phyloP scores from a whole-genome alignment of 2,797 vertebrate genomes.

The Sebastes iracundus region DNA sequence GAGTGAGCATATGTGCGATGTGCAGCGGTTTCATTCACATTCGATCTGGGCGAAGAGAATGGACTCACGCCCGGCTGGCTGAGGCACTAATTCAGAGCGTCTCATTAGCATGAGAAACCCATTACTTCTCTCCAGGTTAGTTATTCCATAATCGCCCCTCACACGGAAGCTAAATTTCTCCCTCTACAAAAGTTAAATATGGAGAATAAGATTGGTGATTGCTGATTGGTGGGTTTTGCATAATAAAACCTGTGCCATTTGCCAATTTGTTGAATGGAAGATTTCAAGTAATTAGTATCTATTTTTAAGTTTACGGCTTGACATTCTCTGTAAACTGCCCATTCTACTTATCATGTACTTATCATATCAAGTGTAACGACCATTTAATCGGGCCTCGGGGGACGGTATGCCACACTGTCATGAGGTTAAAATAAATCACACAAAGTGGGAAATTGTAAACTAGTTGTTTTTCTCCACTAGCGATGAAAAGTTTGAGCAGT shows the following conservation, averaged over 20 bases:
- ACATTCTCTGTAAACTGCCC: constrained; percentile 40
- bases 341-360: constrained; percentile 23
- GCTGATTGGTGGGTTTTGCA: constrained; percentile 60
- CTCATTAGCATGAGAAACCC: constrained; percentile 69
- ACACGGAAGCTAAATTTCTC: constrained; percentile 26
- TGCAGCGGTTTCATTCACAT: constrained; percentile 58
- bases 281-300: constrained; percentile 68
- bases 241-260: constrained; percentile 72
- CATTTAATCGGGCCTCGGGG: constrained; percentile 41
- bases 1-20: constrained; percentile 54
- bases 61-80: constrained; percentile 57
- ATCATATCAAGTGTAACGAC: constrained; percentile 9
- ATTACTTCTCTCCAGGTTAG: constrained; percentile 70
- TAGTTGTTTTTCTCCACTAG: neutral
- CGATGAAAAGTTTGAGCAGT: neutral
- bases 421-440: constrained; percentile 2
- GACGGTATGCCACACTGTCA: neutral
- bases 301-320: constrained; percentile 70
- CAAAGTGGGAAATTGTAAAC: constrained; percentile 22
- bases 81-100: constrained; percentile 48
- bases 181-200: constrained; percentile 35
- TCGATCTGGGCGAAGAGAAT: constrained; percentile 56
- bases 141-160: constrained; percentile 60
- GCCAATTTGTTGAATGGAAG: constrained; percentile 40
- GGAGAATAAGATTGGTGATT: constrained; percentile 5